Evolutionary conservation across 2,113 vertebrate genomes (phyloP).

Genomic region (Heloderma charlesbogerti): DNA sequence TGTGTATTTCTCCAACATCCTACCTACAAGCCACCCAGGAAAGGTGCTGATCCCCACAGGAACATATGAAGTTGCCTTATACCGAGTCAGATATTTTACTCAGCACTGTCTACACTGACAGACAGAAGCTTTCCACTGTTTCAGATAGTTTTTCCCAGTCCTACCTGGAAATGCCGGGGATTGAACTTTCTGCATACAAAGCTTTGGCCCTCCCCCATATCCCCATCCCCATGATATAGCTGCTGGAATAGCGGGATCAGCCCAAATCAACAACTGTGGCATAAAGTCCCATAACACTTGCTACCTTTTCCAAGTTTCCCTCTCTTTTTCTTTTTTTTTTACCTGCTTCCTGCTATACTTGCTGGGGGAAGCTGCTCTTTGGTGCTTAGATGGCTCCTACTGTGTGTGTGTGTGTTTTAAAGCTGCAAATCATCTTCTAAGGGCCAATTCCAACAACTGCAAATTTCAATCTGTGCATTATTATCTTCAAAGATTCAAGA

Average conservation of each 20-base stretch:
- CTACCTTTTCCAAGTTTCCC: background rate
- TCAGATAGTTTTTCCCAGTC: background rate
- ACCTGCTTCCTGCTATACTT: background rate
- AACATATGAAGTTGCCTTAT: background rate
- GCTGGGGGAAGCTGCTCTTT: background rate
- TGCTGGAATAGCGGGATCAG: background rate
- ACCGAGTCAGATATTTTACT: background rate
- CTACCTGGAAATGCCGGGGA: background rate
- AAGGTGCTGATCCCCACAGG: background rate
- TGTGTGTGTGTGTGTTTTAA: too few relatives aligned
- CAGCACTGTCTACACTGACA: background rate
- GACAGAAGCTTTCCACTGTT: background rate
- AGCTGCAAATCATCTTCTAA: background rate
- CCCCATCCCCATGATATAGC: background rate
- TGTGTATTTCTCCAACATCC: too few relatives aligned
- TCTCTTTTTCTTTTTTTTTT: too few relatives aligned
- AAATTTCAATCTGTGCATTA: background rate
- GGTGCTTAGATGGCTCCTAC: background rate
- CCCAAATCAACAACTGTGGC: background rate
- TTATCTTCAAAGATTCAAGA: background rate
- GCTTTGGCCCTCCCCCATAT: background rate
- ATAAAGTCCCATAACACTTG: too few relatives aligned
- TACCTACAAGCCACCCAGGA: background rate
- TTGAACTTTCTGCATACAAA: background rate
- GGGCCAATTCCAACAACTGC: background rate